Conservation (phyloP, 2,888 invertebrate species). For the Dexiosoma caninum region DNA sequence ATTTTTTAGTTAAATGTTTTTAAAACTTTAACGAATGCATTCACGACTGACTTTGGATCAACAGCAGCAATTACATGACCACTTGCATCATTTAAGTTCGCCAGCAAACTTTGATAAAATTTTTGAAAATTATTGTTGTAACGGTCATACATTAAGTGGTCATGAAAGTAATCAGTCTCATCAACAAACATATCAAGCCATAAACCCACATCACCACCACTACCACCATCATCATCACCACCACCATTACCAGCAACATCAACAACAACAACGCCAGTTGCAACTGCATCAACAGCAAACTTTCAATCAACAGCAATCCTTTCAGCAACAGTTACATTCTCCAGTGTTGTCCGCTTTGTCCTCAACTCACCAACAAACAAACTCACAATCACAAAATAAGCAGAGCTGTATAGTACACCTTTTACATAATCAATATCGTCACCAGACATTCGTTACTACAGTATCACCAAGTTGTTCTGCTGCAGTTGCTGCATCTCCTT, state of each 20-base stretch:
- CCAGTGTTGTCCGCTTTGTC: slow-evolving; percentile 49
- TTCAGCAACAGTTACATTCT: slow-evolving; percentile 38
- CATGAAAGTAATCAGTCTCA: slow-evolving; percentile 59
- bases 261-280: slow-evolving; percentile 72
- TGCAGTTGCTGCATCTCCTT: slow-evolving; percentile 41
- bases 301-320: slow-evolving; percentile 53
- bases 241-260: slow-evolving; percentile 67
- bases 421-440: slow-evolving; percentile 71
- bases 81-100: slow-evolving; percentile 67
- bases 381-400: slow-evolving; percentile 34
- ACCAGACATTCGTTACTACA: slow-evolving; percentile 55
- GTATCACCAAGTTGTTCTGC: slow-evolving; percentile 56
- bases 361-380: slow-evolving; percentile 32
- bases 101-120: slow-evolving; percentile 66
- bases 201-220: slow-evolving; percentile 61
- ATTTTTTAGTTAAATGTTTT: slow-evolving; percentile 16
- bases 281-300: slow-evolving; percentile 70
- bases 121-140: slow-evolving; percentile 74
- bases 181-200: slow-evolving; percentile 50
- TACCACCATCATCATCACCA: slow-evolving; percentile 71
- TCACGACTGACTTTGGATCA: slow-evolving; percentile 72
- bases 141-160: slow-evolving; percentile 63
- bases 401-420: slow-evolving; percentile 66
- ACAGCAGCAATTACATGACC: slow-evolving; percentile 70
- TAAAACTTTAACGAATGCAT: slow-evolving; percentile 72